A percentile compares a stretch with the other conserved stretches of the same genome.
These are phyloP conservation scores for Thermophis baileyi DNA, from an alignment of 2,113 vertebrate genomes.

Conservation along the genomic window DNA sequence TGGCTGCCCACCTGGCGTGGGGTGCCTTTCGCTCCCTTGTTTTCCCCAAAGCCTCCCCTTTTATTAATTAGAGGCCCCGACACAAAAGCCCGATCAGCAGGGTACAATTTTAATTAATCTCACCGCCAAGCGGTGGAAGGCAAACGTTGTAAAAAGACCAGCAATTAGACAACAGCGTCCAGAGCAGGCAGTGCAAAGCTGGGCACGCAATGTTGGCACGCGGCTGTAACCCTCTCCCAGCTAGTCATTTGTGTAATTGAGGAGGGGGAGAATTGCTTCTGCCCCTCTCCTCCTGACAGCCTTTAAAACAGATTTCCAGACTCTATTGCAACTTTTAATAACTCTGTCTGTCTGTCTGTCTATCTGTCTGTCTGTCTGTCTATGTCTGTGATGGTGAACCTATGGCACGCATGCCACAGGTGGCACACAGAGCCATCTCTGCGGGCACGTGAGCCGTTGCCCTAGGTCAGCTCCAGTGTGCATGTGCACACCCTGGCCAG, in stretches of 20 bases:
- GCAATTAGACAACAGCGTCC: neutral
- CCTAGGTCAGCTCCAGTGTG: no score
- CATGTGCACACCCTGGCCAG: no score
- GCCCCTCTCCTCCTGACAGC: neutral
- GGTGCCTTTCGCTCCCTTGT: slow-evolving; percentile 55
- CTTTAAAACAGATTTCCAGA: neutral
- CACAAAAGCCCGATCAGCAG: slow-evolving; percentile 62
- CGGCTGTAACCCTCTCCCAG: neutral
- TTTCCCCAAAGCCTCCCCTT: slow-evolving; percentile 57
- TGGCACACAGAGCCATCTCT: no score
- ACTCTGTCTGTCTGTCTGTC: no score
- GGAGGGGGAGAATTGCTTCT: neutral
- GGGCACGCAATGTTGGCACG: fast-evolving
- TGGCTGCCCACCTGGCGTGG: slow-evolving; percentile 24
- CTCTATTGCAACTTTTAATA: neutral
- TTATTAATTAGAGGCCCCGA: slow-evolving; percentile 71
- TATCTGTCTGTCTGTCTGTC: no score
- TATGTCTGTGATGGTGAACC: no score
- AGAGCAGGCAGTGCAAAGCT: neutral
- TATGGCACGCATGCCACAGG: no score
- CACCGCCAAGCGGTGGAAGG: slow-evolving; percentile 21
- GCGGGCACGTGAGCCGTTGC: no score
- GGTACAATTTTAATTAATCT: slow-evolving; percentile 70
- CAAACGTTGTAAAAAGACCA: neutral
- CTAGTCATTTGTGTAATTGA: neutral